Evolutionary conservation across 2,797 vertebrate genomes (phyloP).

Genomic region (Silurus lanzhouensis): DNA sequence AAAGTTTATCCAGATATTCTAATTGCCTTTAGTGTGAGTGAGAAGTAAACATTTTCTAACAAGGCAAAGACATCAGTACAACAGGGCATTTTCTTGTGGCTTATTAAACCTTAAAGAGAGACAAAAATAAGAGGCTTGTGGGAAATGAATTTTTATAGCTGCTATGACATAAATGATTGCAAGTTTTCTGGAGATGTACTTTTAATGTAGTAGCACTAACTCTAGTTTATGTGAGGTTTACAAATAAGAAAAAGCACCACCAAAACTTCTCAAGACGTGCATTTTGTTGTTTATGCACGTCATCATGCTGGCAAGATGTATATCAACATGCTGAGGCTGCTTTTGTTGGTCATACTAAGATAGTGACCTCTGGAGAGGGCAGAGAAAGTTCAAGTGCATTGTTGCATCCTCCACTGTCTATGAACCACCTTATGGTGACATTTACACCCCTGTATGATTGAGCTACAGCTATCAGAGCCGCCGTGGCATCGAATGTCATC

Average conservation of each 20-base stretch:
- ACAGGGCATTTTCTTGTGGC: background rate
- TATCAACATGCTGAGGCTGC: background rate
- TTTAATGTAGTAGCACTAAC: background rate
- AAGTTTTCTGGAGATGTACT: background rate
- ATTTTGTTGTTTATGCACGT: no score
- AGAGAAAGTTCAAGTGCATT: constrained; percentile 42
- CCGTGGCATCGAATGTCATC: constrained; percentile 30
- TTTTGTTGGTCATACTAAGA: background rate
- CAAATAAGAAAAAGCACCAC: no score
- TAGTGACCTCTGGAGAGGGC: constrained; percentile 38
- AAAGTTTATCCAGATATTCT: background rate
- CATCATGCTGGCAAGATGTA: no score
- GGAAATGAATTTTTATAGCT: background rate
- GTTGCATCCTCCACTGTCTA: constrained; percentile 31
- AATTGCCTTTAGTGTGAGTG: background rate
- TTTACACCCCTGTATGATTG: constrained; percentile 46
- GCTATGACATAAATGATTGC: background rate
- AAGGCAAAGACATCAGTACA: background rate
- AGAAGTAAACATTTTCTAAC: background rate
- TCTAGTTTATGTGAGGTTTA: no score
- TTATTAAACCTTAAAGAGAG: background rate
- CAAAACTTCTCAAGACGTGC: no score
- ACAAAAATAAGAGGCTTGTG: background rate
- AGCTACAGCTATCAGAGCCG: constrained; percentile 23
- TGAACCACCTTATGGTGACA: constrained; percentile 42